Evolutionary conservation across 2,888 invertebrate species (phyloP).

Genomic region (Agrilus mali): DNA sequence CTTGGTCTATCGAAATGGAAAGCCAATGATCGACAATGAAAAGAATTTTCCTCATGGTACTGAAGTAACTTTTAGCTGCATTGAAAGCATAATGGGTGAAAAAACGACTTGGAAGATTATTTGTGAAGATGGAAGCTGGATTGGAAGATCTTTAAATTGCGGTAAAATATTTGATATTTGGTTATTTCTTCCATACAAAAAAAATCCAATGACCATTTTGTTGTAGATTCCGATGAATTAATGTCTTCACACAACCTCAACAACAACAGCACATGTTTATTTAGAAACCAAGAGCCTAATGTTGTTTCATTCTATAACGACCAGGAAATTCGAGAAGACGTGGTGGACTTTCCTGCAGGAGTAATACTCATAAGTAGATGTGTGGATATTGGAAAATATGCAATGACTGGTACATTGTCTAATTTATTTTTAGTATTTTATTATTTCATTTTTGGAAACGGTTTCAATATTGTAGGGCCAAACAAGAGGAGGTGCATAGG

Average conservation of each 20-base stretch:
- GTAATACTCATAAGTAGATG: constrained; percentile 50
- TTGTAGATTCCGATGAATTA: constrained; percentile 26
- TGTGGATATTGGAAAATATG: constrained; percentile 75
- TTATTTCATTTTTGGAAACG: not conserved
- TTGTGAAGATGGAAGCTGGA: constrained; percentile 77
- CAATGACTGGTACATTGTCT: constrained; percentile 40
- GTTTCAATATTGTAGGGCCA: constrained; percentile 47
- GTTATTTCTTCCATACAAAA: no score
- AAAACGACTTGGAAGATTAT: constrained; percentile 75
- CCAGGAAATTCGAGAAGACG: constrained; percentile 59
- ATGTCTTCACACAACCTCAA: constrained; percentile 21
- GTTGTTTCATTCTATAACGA: constrained; percentile 74
- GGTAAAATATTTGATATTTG: constrained; percentile 37
- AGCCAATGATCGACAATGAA: constrained; percentile 50
- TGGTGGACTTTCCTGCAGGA: constrained; percentile 67
- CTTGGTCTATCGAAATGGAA: constrained; percentile 59
- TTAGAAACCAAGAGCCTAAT: constrained; percentile 63
- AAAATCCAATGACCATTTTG: not conserved
- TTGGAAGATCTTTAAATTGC: constrained; percentile 66
- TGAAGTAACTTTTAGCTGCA: constrained; percentile 73
- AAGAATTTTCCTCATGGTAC: constrained; percentile 68
- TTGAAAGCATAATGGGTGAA: constrained; percentile 68
- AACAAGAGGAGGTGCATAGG: constrained; percentile 59
- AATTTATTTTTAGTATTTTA: no score
- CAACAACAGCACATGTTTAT: constrained; percentile 61